Evolutionary conservation across 2,888 invertebrate genomes (phyloP).

Genomic region (Troilus luridus): DNA sequence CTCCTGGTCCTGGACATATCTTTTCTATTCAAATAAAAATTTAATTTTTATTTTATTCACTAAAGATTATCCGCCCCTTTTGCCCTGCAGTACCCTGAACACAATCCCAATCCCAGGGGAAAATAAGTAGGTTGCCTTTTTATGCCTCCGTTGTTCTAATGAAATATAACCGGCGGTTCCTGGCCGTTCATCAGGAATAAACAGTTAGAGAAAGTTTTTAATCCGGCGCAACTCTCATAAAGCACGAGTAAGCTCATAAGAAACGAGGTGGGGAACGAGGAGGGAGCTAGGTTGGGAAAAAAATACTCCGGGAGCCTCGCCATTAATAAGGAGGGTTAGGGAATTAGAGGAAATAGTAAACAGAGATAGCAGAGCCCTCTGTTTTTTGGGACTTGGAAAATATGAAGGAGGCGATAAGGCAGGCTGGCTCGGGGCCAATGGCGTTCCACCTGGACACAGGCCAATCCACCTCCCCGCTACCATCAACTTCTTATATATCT

Average conservation of each 20-base stretch:
- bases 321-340: constrained; percentile 41
- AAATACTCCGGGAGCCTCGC: background rate
- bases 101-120: background rate
- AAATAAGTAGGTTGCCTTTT: constrained; percentile 22
- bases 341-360: constrained; percentile 59
- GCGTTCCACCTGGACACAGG: constrained; percentile 40
- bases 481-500: constrained; percentile 3
- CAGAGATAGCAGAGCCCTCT: constrained; percentile 47
- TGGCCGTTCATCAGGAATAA: constrained; percentile 43
- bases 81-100: background rate
- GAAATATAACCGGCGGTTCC: constrained; percentile 41
- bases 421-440: background rate
- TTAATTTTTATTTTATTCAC: no score
- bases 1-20: no score
- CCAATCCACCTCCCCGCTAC: constrained; percentile 2
- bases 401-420: constrained; percentile 54
- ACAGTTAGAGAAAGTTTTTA: constrained; percentile 43
- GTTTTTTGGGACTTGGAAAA: constrained; percentile 51
- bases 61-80: background rate
- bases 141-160: constrained; percentile 27
- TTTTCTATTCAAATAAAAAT: no score
- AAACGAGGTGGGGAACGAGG: background rate
- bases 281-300: background rate
- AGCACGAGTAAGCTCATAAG: constrained; percentile 31
- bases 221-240: constrained; percentile 43